Evolutionary conservation across 2,113 vertebrate genomes (phyloP).

Genomic region (Osmerus mordax): DNA sequence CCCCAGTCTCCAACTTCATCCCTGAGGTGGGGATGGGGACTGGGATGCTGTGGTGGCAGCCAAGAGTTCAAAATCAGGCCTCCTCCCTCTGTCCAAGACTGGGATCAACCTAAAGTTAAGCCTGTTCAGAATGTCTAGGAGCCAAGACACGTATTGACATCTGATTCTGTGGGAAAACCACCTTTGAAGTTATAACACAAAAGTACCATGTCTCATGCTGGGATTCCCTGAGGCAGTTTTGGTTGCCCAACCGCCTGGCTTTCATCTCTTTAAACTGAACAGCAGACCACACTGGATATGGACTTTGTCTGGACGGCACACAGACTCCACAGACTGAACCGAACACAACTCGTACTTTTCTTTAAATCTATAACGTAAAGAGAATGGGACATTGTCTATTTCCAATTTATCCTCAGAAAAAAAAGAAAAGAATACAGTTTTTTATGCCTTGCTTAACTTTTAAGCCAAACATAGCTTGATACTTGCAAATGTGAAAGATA

Average conservation of each 20-base stretch:
- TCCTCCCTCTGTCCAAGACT: too few relatives aligned
- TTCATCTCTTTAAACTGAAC: background rate
- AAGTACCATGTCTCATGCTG: background rate
- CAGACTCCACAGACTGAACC: too few relatives aligned
- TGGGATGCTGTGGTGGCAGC: too few relatives aligned
- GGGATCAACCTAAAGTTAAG: too few relatives aligned
- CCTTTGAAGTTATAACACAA: too few relatives aligned
- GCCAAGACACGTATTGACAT: too few relatives aligned
- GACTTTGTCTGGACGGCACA: conserved; percentile 1
- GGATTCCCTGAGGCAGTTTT: too few relatives aligned
- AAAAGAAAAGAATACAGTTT: conserved; percentile 2
- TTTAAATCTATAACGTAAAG: background rate
- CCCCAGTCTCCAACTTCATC: background rate
- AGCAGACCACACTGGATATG: background rate
- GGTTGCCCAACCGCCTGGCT: background rate
- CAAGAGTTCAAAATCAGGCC: too few relatives aligned
- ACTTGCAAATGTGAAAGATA: conserved; percentile 12
- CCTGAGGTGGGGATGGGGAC: too few relatives aligned
- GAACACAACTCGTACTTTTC: background rate
- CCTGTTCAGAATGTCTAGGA: too few relatives aligned
- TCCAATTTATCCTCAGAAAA: background rate
- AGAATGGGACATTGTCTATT: background rate
- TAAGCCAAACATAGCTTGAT: conserved; percentile 12
- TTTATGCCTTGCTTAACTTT: conserved; percentile 8
- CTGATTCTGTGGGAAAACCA: too few relatives aligned